Evolutionary conservation across 2,888 invertebrate species (phyloP).

Genomic region (Cartodere bifasciata): DNA sequence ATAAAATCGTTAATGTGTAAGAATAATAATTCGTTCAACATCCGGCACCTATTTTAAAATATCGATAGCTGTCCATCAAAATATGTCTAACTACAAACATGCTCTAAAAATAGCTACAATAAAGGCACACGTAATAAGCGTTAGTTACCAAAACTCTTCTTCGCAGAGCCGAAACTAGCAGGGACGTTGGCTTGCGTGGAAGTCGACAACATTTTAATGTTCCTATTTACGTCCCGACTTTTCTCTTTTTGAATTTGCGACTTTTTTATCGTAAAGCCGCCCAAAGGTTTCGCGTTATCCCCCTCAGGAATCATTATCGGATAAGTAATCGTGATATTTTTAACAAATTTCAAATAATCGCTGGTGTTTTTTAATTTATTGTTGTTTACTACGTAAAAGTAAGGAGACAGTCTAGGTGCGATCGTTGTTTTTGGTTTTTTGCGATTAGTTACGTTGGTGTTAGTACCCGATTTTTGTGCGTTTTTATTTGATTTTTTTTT

Average conservation of each 20-base stretch:
- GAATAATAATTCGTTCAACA: too few species aligned
- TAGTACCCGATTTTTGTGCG: slow-evolving; percentile 17
- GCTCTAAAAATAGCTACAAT: too few species aligned
- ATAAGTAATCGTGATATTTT: slow-evolving; percentile 45
- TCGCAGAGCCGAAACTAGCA: too few species aligned
- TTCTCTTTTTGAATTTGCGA: slow-evolving; percentile 35
- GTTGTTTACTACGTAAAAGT: slow-evolving; percentile 29
- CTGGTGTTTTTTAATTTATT: slow-evolving; percentile 25
- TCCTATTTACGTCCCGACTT: slow-evolving; percentile 34
- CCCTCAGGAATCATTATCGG: slow-evolving; percentile 48
- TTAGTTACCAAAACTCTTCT: too few species aligned
- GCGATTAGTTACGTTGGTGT: slow-evolving; percentile 19
- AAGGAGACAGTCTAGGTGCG: slow-evolving; percentile 26
- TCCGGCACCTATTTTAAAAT: too few species aligned
- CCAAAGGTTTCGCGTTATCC: slow-evolving; percentile 28
- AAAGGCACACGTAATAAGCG: too few species aligned
- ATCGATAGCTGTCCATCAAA: too few species aligned
- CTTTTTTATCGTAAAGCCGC: slow-evolving; percentile 28
- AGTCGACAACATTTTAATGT: slow-evolving; percentile 29
- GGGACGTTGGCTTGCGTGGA: too few species aligned
- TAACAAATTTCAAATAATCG: slow-evolving; percentile 30
- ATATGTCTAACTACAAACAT: too few species aligned
- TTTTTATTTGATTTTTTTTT: slow-evolving; percentile 29
- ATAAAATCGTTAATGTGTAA: slow-evolving; percentile 4
- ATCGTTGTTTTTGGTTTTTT: slow-evolving; percentile 19